Conservation (phyloP, 2,888 invertebrate species). For the Oscheius sp. region DNA sequence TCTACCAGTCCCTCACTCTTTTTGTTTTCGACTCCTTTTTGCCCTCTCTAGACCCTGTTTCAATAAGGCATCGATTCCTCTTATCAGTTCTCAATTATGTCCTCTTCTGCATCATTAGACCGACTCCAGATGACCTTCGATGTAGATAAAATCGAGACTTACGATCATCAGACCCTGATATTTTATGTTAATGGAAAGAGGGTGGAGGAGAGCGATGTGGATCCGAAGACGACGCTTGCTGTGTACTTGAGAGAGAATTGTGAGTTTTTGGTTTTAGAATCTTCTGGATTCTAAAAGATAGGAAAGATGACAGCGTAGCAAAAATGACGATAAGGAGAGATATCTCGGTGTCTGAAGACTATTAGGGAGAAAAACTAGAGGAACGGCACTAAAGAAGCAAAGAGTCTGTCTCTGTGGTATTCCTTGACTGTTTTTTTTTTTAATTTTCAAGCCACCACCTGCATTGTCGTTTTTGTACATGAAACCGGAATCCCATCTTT, state of each 20-base stretch:
- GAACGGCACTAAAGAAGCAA: background rate
- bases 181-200: conserved; percentile 71
- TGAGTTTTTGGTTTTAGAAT: conserved; percentile 39
- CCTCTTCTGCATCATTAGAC: conserved; percentile 13
- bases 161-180: conserved; percentile 56
- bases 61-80: background rate
- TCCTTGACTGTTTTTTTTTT: no score
- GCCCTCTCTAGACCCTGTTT: background rate
- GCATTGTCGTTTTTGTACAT: no score
- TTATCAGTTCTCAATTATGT: conserved; percentile 6
- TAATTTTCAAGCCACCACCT: no score
- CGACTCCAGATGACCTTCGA: conserved; percentile 19
- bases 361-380: no score
- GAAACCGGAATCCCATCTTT: no score
- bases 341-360: no score
- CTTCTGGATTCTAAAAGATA: background rate
- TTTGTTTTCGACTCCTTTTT: background rate
- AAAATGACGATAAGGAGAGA: no score
- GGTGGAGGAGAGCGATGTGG: conserved; percentile 63
- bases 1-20: background rate
- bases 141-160: conserved; percentile 36
- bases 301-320: no score
- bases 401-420: no score
- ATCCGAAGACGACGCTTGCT: conserved; percentile 68
- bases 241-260: conserved; percentile 66